phyloP scores from a whole-genome alignment of 2,113 vertebrate genomes.

The Rhabdornis inornatus region DNA sequence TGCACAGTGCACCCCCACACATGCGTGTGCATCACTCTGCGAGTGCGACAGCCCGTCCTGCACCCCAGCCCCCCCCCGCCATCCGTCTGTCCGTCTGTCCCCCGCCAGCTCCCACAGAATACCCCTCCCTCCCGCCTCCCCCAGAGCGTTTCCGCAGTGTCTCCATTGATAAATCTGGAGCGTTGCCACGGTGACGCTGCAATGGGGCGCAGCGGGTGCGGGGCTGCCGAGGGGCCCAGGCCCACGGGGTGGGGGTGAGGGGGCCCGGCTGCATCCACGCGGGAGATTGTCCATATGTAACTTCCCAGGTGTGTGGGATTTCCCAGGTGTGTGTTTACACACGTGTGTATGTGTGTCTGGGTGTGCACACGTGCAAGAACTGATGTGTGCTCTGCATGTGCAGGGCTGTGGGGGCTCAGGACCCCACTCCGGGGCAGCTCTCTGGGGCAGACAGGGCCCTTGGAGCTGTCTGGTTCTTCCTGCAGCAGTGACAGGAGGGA shows the following conservation, averaged over 20 bases:
- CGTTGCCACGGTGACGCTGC: constrained; percentile 6
- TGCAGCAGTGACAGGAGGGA: not conserved
- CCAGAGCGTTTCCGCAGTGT: not conserved
- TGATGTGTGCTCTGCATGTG: not conserved
- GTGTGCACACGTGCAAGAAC: not conserved
- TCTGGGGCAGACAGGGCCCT: rapidly evolving
- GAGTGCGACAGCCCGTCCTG: not conserved
- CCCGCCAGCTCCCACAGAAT: not conserved
- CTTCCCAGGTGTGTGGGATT: not conserved
- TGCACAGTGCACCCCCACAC: not conserved
- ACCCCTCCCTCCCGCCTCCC: not conserved
- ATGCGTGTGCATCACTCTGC: rapidly evolving
- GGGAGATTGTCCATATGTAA: rapidly evolving
- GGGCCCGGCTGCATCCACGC: rapidly evolving
- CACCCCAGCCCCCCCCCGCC: not conserved
- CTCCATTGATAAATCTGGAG: constrained; percentile 52
- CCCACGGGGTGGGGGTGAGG: rapidly evolving
- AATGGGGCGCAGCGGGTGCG: not conserved
- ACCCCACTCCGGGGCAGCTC: not conserved
- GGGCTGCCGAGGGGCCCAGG: not conserved
- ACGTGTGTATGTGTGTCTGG: rapidly evolving
- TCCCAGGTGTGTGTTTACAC: not conserved
- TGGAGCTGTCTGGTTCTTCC: rapidly evolving
- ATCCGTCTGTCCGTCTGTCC: not conserved
- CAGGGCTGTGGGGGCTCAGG: not conserved